Evolutionary conservation across 2,113 vertebrate species (phyloP), one percentile per base, ranked within the genome.

Genomic region (Bambusicola thoracicus): DNA sequence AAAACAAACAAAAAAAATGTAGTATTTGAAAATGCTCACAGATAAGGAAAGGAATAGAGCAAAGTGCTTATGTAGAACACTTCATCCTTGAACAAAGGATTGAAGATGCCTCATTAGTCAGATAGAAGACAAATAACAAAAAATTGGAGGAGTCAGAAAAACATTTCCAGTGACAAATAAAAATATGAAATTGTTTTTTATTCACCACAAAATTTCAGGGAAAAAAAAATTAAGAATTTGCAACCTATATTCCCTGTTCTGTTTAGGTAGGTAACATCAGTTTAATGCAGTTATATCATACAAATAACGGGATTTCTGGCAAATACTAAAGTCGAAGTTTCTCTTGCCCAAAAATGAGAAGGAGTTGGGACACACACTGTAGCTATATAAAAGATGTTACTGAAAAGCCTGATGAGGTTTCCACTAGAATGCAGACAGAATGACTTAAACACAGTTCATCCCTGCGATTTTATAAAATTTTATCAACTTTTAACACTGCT

Each of bases 281-380:
- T 29, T 58, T 56, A 69, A 81, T 14, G 25, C 10, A 62, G 19
- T 51, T 83, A 10, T 21, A n/a, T 27, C 55, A 68, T 1, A 38
- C 4, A 41, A 40, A 21, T 62, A 56, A 8, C 21, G 68, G 9
- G 5, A 75, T 68, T 86, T 78, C 51, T 25, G 25, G 6, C 5
- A 73, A 87, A 75, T 12, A 7, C 29, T 32, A 1, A 59, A 81
- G 46, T 13, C 69, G 19, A 85, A 84, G 22, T 59, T 30, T 43
- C 24, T 40, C 34, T 27, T 32, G 36, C 29, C 27, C 48, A 66
- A 84, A 65, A 65, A 46, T 30, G 19, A 2, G 38, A 77, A 62
- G 2, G 2, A 1, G 4, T 48, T 12, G 15, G 21, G 68, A 12
- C 21, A 38, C 10, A 30, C 27, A 48, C 3, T 73, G 13, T 4